Evolutionary conservation across 1,140 invertebrate genomes (phyloP).

Genomic region (Camponotus floridanus): DNA sequence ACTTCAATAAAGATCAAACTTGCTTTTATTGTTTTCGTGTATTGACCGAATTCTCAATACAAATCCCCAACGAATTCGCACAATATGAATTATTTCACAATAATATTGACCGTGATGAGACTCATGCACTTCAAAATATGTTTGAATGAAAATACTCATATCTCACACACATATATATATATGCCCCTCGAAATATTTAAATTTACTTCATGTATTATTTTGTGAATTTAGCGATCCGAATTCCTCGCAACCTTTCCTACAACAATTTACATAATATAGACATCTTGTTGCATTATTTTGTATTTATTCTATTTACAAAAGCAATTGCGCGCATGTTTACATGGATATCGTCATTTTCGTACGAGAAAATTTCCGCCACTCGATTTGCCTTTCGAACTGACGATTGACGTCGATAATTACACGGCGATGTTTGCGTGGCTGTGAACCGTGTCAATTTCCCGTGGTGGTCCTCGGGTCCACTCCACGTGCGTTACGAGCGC

Average conservation of each 20-base stretch:
- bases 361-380: conserved; percentile 33
- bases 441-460: conserved; percentile 60
- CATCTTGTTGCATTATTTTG: background rate
- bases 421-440: conserved; percentile 47
- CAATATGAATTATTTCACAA: conserved; percentile 53
- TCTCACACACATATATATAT: too few relatives aligned
- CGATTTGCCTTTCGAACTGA: conserved; percentile 51
- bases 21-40: conserved; percentile 58
- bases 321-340: conserved; percentile 12
- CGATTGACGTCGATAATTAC: conserved; percentile 62
- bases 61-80: conserved; percentile 22
- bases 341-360: conserved; percentile 21
- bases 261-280: background rate
- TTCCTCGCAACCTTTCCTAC: too few relatives aligned
- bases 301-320: conserved; percentile 22
- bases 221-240: background rate
- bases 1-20: conserved; percentile 56
- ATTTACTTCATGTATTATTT: background rate
- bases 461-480: conserved; percentile 41
- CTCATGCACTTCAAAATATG: conserved; percentile 6
- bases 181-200: background rate
- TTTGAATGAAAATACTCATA: background rate
- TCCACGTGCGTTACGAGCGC: conserved; percentile 18
- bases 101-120: conserved; percentile 34
- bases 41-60: conserved; percentile 47